Evolutionary conservation across 2,797 vertebrate genomes (phyloP).

Genomic region (Dermochelys coriacea): DNA sequence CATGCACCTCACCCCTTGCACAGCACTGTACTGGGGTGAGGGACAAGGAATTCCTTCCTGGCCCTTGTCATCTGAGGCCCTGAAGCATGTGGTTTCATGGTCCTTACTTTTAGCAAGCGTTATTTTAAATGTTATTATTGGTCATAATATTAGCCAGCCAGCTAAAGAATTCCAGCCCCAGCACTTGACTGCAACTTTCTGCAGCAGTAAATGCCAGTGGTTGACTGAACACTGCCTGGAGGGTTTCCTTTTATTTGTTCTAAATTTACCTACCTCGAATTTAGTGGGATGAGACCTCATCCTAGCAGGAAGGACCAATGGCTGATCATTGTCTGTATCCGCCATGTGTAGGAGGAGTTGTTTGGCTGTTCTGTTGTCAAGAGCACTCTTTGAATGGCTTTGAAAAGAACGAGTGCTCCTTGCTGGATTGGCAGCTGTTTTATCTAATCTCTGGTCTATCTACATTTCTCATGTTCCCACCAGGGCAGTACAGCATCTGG

Average conservation of each 20-base stretch:
- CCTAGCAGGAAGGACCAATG: rapidly evolving
- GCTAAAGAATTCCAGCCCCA: neutral
- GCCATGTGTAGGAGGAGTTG: rapidly evolving
- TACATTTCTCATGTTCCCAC: neutral
- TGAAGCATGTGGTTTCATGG: rapidly evolving
- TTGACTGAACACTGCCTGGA: neutral
- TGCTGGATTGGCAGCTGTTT: neutral
- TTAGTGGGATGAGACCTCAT: rapidly evolving
- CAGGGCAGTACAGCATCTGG: rapidly evolving
- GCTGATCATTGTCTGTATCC: neutral
- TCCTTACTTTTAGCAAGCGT: rapidly evolving
- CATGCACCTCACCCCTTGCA: neutral
- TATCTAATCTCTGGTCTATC: neutral
- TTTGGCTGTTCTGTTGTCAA: rapidly evolving
- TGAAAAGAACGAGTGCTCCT: rapidly evolving
- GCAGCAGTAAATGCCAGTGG: rapidly evolving
- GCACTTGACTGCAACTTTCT: rapidly evolving
- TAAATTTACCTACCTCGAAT: rapidly evolving
- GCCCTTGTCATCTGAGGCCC: too few relatives aligned
- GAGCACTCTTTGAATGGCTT: rapidly evolving
- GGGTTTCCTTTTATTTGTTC: neutral
- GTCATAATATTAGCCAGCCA: neutral
- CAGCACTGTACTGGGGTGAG: neutral
- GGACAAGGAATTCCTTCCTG: rapidly evolving
- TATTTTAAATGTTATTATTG: rapidly evolving